A percentile compares a stretch with the other conserved stretches of the same genome.
phyloP scores from a whole-genome alignment of 2,797 vertebrate species.

The Florisuga fusca region DNA sequence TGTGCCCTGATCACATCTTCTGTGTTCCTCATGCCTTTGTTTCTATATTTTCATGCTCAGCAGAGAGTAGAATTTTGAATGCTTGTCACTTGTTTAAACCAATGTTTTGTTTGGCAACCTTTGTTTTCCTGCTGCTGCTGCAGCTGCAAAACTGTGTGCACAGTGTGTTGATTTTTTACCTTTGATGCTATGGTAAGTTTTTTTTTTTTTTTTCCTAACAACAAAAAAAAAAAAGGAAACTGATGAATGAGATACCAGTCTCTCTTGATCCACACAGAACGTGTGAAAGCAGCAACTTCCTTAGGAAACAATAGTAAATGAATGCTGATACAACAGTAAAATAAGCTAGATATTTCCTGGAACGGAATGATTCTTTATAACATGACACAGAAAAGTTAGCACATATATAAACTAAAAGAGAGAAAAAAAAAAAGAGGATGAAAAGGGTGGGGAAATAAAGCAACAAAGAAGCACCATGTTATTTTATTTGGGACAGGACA shows the following conservation, averaged over 20 bases:
- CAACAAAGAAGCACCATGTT: background rate
- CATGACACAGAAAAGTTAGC: background rate
- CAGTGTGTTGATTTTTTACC: slow-evolving; percentile 73
- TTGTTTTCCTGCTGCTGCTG: slow-evolving; percentile 51
- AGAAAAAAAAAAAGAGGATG: background rate
- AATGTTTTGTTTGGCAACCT: slow-evolving; percentile 59
- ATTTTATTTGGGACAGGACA: background rate
- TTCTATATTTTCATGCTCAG: background rate
- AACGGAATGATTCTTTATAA: slow-evolving; percentile 6
- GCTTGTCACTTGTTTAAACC: slow-evolving; percentile 46
- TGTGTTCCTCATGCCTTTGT: background rate
- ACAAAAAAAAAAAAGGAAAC: background rate
- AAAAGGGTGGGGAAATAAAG: background rate
- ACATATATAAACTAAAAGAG: background rate
- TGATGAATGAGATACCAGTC: slow-evolving; percentile 48
- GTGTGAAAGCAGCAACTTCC: slow-evolving; percentile 44
- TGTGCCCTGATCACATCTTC: background rate
- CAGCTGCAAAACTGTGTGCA: slow-evolving; percentile 59
- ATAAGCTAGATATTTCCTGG: slow-evolving; percentile 41
- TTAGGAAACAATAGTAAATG: slow-evolving; percentile 35
- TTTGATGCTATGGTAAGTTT: slow-evolving; percentile 13
- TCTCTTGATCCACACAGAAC: slow-evolving; percentile 25
- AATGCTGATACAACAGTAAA: slow-evolving; percentile 26
- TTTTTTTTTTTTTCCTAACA: background rate
- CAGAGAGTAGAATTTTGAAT: slow-evolving; percentile 23